Evolutionary conservation across 2,797 vertebrate genomes (phyloP).

Genomic region (Channa striata): DNA sequence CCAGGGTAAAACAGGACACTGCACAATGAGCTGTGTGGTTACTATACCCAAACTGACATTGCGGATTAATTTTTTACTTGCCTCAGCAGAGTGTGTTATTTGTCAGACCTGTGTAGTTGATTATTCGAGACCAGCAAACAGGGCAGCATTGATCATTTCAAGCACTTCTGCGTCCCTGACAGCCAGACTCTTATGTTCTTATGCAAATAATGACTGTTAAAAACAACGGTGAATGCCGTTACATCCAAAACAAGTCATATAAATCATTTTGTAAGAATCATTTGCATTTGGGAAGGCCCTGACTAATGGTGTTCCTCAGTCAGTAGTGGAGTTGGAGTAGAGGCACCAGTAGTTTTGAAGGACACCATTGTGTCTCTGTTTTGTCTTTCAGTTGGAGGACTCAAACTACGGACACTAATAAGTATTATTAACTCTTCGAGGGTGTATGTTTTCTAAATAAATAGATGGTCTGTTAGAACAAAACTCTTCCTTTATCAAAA

Average conservation of each 20-base stretch:
- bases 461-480: neutral
- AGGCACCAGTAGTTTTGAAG: neutral
- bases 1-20: neutral
- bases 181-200: too few species aligned
- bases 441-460: neutral
- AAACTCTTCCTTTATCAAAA: neutral
- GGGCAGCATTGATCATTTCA: neutral
- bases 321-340: neutral
- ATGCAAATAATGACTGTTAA: neutral
- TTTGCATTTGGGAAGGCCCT: neutral
- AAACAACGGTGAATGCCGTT: neutral
- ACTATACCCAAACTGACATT: slow-evolving; percentile 13
- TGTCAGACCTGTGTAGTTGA: neutral
- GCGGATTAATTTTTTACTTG: neutral
- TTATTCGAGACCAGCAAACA: neutral
- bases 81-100: neutral
- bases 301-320: neutral
- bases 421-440: neutral
- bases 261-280: neutral
- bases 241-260: neutral
- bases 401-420: neutral
- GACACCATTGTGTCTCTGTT: too few species aligned
- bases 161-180: neutral
- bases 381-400: too few species aligned
- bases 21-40: slow-evolving; percentile 3